Evolutionary conservation across 2,113 vertebrate species (phyloP), one percentile per base, ranked within the genome.

Genomic region (Cyprinodon variegatus): DNA sequence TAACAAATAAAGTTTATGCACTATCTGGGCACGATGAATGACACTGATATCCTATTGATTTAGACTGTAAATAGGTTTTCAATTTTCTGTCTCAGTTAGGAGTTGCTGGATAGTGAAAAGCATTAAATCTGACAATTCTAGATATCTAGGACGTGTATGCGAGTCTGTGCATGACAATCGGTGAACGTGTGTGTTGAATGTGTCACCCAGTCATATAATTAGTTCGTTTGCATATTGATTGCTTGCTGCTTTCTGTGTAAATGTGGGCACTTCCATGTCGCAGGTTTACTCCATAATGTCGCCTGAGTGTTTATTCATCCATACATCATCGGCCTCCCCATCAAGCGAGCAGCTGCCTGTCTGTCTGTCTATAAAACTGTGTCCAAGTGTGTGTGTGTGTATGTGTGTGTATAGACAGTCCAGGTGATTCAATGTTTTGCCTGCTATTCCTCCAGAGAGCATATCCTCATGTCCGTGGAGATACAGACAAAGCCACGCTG

Each of bases 211-310:
- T 90, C 90, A 85, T 85, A 75, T 89, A 89, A 92, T 91, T 88
- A 91, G 88, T 80, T 91, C 79, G 77, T 92, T 93, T 92, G 90
- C 92, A 93, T 93, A 89, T 89, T 92, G 90, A 91, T 90, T 86
- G 86, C 78, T 81, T 86, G 82, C 76, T 60, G 59, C 57, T 75
- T 80, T 88, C 68, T 75, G 77, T 64, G 72, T 65, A 75, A 83
- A 77, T 83, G 71, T 77, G 69, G 68, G 66, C 22, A 4, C 61
- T 64, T 45, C 68, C 65, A 70, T 82, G 70, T 78, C 78, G 86
- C 68, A 45, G 17, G 73, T 76, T 80, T 88, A 73, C 78, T 78
- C 82, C 78, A 73, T 83, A 72, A 65, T 85, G 76, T 87, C 57
- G 15, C 64, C 71, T 75, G 75, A 81, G 75, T 86, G 87, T 87